phyloP scores from a whole-genome alignment of 1,140 invertebrate genomes.

The Chionoecetes opilio region DNA sequence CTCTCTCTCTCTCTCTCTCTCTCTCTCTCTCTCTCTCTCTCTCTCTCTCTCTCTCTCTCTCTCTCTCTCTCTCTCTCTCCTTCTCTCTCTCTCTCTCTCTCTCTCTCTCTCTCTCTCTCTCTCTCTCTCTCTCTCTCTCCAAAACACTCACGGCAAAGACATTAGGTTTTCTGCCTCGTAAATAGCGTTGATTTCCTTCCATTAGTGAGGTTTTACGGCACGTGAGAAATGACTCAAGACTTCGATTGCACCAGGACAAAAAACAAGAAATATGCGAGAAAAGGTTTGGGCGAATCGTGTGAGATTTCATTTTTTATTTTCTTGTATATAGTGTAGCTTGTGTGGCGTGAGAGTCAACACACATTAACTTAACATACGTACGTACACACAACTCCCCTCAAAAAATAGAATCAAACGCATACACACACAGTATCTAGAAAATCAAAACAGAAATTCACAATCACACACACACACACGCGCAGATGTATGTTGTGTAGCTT shows the following conservation, averaged over 20 bases:
- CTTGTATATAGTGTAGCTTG: neutral
- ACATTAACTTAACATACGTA: no score
- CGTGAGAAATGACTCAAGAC: neutral
- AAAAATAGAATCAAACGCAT: no score
- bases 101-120: neutral
- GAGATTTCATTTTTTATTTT: neutral
- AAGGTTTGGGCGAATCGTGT: neutral
- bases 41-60: no score
- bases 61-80: neutral
- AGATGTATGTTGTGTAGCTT: no score
- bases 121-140: no score
- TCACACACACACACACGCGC: no score
- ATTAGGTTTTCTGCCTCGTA: constrained; percentile 17
- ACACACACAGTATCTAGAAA: no score
- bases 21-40: neutral
- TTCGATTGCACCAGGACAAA: neutral
- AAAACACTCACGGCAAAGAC: neutral
- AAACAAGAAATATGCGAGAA: no score
- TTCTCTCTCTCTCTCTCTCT: neutral
- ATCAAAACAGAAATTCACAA: no score
- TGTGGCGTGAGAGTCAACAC: no score
- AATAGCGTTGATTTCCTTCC: neutral
- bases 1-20: neutral
- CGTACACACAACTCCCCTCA: no score
- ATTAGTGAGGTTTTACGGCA: neutral